phyloP scores from a whole-genome alignment of 2,797 vertebrate genomes.

The Numenius phaeopus region DNA sequence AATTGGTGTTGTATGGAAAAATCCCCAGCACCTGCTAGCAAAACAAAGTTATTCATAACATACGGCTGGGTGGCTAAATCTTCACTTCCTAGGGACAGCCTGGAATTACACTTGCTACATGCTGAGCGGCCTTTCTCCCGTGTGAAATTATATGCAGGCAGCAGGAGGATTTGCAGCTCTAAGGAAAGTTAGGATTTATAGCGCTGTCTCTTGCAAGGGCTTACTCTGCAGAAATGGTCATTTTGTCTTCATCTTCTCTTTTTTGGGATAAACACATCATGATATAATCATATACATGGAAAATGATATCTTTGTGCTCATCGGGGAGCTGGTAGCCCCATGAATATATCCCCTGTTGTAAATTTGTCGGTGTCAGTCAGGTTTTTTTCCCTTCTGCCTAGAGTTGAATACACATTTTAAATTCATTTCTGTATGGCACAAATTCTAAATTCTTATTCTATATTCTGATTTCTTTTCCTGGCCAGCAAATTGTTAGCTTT shows the following conservation, averaged over 20 bases:
- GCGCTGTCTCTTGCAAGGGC: slow-evolving; percentile 30
- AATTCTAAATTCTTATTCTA: background rate
- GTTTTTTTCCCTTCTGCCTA: background rate
- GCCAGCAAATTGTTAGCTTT: background rate
- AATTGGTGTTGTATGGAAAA: slow-evolving; percentile 76
- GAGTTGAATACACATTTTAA: background rate
- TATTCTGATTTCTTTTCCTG: background rate
- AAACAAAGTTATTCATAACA: slow-evolving; percentile 73
- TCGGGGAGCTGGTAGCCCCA: background rate
- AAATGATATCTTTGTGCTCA: background rate
- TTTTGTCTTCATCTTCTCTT: slow-evolving; percentile 49
- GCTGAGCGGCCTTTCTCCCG: slow-evolving; percentile 61
- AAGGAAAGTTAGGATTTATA: slow-evolving; percentile 52
- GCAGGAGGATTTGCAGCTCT: slow-evolving; percentile 64
- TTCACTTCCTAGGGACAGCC: slow-evolving; percentile 59
- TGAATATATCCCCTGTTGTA: slow-evolving; percentile 7
- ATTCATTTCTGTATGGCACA: background rate
- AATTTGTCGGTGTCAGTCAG: background rate
- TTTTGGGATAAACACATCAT: slow-evolving; percentile 26
- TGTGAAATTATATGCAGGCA: slow-evolving; percentile 64
- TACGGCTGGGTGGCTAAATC: slow-evolving; percentile 54
- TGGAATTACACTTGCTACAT: slow-evolving; percentile 65
- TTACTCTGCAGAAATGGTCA: slow-evolving; percentile 53
- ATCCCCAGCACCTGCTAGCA: slow-evolving; percentile 75
- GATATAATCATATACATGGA: slow-evolving; percentile 31